Base-by-base conservation (phyloP, 2,797 vertebrate genomes). In the Cirrhinus mrigala region DNA sequence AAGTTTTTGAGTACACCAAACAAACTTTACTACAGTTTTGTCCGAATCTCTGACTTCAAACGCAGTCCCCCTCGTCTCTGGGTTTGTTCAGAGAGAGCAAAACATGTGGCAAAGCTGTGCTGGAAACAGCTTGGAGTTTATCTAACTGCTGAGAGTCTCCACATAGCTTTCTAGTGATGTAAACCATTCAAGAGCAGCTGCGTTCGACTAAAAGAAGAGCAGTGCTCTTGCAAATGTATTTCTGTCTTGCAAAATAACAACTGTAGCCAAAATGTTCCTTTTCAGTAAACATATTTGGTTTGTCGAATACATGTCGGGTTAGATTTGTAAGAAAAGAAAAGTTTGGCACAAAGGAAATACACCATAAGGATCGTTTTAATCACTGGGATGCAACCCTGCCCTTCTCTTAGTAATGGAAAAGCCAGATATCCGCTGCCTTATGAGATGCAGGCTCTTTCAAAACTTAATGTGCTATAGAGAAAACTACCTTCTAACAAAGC, bases 131-230 rank as follows among this genome's bases (percentile, higher is more conserved):
- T 81, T 62, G 89, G 90, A 91, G 93, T 94, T 74, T 92, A 93
- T 94, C 92, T 91, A 92, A 90, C 92, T 94, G 90, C 85, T 90
- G 89, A 95, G 91, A 93, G 92, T 92, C 90, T 69, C 90, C 85
- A 88, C 94, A 95, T 96, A 94, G 91, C 92, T 95, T 89, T 90
- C 88, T 88, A 90, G 91, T 95, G 95, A 96, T 92, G 94, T 95
- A 94, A 94, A 93, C 91, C 82, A 83, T 90, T 85, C n/a, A 22
- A 88, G 92, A 94, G 92, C 95, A 95, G 94, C 94, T 89, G 94
- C 90, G 87, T 91, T 87, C 64, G 87, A 16, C 86, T 86, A 79
- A 87, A 82, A 85, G 81, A 91, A 86, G 81, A 83, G 69, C 73
- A 78, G 85, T 29, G 69, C 84, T 22, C 48, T 76, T 56, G 44